Percentiles rank a stretch among this genome's conserved stretches.
These are phyloP conservation scores for Drosophila sordidula DNA, from an alignment of 2,888 invertebrate genomes.

Conservation along the genomic window DNA sequence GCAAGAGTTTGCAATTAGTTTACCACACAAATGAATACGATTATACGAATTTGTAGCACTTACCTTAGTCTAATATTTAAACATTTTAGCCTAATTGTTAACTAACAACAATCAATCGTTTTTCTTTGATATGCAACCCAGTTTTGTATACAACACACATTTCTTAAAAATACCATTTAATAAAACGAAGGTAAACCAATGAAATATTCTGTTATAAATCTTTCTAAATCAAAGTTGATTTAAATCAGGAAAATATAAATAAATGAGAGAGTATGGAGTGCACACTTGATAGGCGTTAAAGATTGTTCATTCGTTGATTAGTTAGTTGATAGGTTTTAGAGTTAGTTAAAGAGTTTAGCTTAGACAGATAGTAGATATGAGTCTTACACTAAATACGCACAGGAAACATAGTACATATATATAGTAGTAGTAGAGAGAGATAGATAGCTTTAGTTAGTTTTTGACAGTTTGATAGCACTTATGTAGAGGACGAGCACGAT, in stretches of 20 bases:
- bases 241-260: slow-evolving; percentile 31
- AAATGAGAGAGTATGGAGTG: slow-evolving; percentile 67
- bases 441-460: slow-evolving; percentile 31
- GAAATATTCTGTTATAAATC: slow-evolving; percentile 12
- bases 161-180: slow-evolving; percentile 21
- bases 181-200: slow-evolving; percentile 12
- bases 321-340: slow-evolving; percentile 20
- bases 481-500: slow-evolving; percentile 40
- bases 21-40: slow-evolving; percentile 54
- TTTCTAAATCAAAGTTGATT: slow-evolving; percentile 15
- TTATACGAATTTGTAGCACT: slow-evolving; percentile 59
- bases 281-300: slow-evolving; percentile 53
- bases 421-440: slow-evolving; percentile 22
- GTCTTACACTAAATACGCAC: slow-evolving; percentile 43
- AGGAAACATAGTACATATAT: slow-evolving; percentile 45
- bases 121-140: slow-evolving; percentile 43
- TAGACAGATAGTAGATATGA: slow-evolving; percentile 7
- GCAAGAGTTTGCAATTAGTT: slow-evolving; percentile 57
- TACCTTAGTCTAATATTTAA: slow-evolving; percentile 67
- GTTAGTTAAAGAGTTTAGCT: slow-evolving; percentile 17
- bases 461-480: slow-evolving; percentile 42
- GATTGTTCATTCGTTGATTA: slow-evolving; percentile 46
- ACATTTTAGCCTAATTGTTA: slow-evolving; percentile 32
- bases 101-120: slow-evolving; percentile 59
- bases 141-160: slow-evolving; percentile 52